Evolutionary conservation across 2,888 invertebrate genomes (phyloP), one percentile per base, ranked within the genome.

Genomic region (Gisinianus flammeolus): DNA sequence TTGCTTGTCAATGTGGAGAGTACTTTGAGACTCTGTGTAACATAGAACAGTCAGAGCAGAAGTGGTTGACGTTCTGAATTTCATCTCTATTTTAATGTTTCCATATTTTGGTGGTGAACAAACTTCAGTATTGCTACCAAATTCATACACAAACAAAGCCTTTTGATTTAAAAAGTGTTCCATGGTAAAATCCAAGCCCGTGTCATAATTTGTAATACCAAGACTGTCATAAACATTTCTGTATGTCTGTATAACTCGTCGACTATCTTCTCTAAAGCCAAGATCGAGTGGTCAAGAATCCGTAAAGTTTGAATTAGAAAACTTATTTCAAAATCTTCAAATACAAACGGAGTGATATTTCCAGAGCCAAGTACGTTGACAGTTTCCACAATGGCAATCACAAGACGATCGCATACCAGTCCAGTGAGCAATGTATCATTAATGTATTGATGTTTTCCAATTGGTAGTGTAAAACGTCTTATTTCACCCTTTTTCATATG

Each of bases 41-140:
- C 62, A 64, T 2, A 83, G n/a, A 4, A 81, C 83, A 28, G 79
- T 79, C 16, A 83, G 3, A 22, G 80, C 76, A 0, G 75, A 12
- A 0, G 78, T 24, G 0, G 70, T 12, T 0, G 78, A 71, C 0
- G 54, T 67, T 22, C 74, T 68, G 22, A 83, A 83, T 16, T 71
- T 72, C 0, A 83, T 31, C 4, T 77, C 67, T 67, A 78, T 73
- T 54, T 73, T 66, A 3, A 72, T 16, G 22, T 73, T 73, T 67
- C 73, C 67, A 44, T 73, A 28, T 30, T 26, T 62, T 22, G 73
- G 78, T 1, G 52, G 35, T 0, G 62, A n/a, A 2, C 12, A n/a
- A 24, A 72, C 24, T n/a, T 77, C 71, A 10, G 28, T 5, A 1
- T 56, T n/a, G 10, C n/a, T 68, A 1, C 52, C 30, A 10, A 77